phyloP scores from a whole-genome alignment of 1,140 invertebrate genomes.

The Plectrocnemia conspersa region DNA sequence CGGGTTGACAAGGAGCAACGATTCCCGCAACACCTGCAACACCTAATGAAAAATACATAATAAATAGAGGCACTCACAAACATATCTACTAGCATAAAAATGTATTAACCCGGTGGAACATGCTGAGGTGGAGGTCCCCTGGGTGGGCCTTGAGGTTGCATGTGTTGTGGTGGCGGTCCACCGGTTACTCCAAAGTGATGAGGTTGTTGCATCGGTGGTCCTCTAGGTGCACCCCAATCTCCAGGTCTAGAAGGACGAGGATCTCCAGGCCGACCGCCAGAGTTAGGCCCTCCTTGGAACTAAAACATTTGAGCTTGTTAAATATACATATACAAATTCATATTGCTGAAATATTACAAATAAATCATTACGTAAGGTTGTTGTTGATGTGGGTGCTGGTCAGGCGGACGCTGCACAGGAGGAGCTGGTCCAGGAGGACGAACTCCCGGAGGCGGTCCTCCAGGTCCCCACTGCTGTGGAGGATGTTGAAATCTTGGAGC shows the following conservation, averaged over 20 bases:
- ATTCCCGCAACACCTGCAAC: slow-evolving; percentile 28
- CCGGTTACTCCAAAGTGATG: slow-evolving; percentile 50
- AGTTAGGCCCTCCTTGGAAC: slow-evolving; percentile 26
- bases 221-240: slow-evolving; percentile 44
- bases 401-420: slow-evolving; percentile 21
- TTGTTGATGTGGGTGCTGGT: slow-evolving; percentile 28
- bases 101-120: slow-evolving; percentile 38
- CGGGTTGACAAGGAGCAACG: slow-evolving; percentile 60
- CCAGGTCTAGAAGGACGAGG: slow-evolving; percentile 40
- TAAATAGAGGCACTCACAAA: not conserved
- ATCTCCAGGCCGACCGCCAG: slow-evolving; percentile 20
- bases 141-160: slow-evolving; percentile 66
- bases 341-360: not conserved
- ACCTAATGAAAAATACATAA: not conserved
- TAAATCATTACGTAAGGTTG: slow-evolving; percentile 21
- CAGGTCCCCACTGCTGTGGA: slow-evolving; percentile 31
- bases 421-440: slow-evolving; percentile 26
- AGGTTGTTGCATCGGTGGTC: slow-evolving; percentile 65
- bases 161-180: slow-evolving; percentile 57
- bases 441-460: slow-evolving; percentile 22
- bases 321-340: not conserved
- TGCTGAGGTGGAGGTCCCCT: slow-evolving; percentile 64
- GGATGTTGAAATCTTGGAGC: slow-evolving; percentile 31
- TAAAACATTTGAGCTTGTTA: not conserved
- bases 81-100: not conserved